Evolutionary conservation across 2,113 vertebrate genomes (phyloP).

Genomic region (Caretta caretta): DNA sequence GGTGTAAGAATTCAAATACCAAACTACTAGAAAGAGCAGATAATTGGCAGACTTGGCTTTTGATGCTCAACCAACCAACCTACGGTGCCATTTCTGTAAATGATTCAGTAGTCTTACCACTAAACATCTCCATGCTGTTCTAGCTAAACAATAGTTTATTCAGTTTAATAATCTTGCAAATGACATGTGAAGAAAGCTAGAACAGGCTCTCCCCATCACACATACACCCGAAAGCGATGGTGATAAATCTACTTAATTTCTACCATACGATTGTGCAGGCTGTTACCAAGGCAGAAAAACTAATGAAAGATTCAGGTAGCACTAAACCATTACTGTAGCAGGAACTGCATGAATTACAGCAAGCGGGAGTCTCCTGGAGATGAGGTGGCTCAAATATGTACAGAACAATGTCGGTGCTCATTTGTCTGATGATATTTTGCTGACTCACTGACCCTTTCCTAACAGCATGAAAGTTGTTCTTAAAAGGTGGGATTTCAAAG

Average conservation of each 20-base stretch:
- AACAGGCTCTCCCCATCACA: not conserved
- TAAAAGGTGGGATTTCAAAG: not conserved
- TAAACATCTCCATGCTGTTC: not conserved
- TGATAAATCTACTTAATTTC: not conserved
- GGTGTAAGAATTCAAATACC: not conserved
- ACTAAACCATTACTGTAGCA: not conserved
- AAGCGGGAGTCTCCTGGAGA: not conserved
- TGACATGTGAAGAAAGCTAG: not conserved
- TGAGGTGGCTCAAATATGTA: not conserved
- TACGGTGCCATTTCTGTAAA: not conserved
- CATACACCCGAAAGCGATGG: fast-evolving
- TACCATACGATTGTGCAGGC: not conserved
- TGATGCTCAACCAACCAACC: not conserved
- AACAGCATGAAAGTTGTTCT: not conserved
- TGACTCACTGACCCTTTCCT: not conserved
- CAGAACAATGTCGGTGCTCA: not conserved
- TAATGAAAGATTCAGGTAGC: not conserved
- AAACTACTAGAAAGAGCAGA: not conserved
- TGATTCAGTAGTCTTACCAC: not conserved
- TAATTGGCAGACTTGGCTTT: not conserved
- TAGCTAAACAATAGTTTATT: not conserved
- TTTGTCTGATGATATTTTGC: not conserved
- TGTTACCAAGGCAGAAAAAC: not conserved
- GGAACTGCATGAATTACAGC: not conserved
- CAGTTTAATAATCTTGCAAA: not conserved